Evolutionary conservation across 2,113 vertebrate genomes (phyloP), one percentile per base, ranked within the genome.

Genomic region (Seriola rivoliana): DNA sequence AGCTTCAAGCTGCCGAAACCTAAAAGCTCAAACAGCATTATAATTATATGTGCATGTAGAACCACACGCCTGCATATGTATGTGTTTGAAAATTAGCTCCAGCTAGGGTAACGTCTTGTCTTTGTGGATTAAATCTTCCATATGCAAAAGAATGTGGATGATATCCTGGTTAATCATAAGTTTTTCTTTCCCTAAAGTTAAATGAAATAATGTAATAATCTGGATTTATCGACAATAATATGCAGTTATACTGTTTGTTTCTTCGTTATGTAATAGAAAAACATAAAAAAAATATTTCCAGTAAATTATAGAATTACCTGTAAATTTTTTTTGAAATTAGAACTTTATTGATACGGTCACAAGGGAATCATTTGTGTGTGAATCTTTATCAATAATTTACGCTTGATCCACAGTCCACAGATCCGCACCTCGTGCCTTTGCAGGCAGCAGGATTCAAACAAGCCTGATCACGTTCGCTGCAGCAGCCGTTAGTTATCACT

Each of bases 381-480:
- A 40, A 54, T 4, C 13, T 69, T 72, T 1, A 8, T 42, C 17
- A 52, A 38, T 58, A 63, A 75, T 65, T 54, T 40, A 9, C 0
- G 1, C 29, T 67, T 29, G 32, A 70, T 59, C 36, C 65, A 4
- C n/a, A 40, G 1, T 84, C 19, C 38, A 23, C 52, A 57, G 32
- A 1, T 84, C 19, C 38, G 32, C 52, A 62, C 0, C 72, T 34
- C 23, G 44, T 48, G 54, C 14, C 62, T 54, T 9, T 23, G 8
- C 9, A 59, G 62, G 14, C 59, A 60, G 12, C 9, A 34, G 55
- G 19, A 71, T 75, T 23, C 23, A 66, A 66, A 80, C 82, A 78
- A 63, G 86, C 75, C 78, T 5, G 1, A 13, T 75, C 82, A 52
- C 1, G 34, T 59, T 63, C 40, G 21, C n/a, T 12, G 13, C 60